Conservation (phyloP, 2,797 vertebrate genomes). For the Lagocephalus sceleratus region DNA sequence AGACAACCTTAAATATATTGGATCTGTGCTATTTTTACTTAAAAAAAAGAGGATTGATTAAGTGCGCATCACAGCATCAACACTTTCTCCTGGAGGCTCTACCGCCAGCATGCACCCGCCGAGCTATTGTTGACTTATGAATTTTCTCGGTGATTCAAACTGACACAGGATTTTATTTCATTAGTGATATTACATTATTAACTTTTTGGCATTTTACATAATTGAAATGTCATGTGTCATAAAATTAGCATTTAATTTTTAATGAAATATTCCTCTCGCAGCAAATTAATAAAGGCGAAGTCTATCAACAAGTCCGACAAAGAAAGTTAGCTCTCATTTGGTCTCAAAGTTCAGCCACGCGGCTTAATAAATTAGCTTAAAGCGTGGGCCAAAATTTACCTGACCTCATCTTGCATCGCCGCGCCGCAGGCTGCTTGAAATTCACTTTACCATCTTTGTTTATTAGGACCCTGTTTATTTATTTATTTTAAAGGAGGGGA, state of each 20-base stretch:
- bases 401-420: conserved; percentile 30
- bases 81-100: not conserved
- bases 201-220: conserved; percentile 37
- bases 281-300: conserved; percentile 25
- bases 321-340: conserved; percentile 44
- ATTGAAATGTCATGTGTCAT: conserved; percentile 47
- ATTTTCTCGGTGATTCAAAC: conserved; percentile 15
- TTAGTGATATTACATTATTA: conserved; percentile 33
- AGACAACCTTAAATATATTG: too few relatives aligned
- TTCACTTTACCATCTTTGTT: conserved; percentile 51
- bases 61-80: not conserved
- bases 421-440: conserved; percentile 40
- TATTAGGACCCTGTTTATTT: conserved; percentile 22
- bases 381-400: conserved; percentile 30
- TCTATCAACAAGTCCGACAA: conserved; percentile 35
- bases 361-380: conserved; percentile 45
- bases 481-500: conserved; percentile 33
- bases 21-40: too few relatives aligned
- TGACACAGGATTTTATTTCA: conserved; percentile 20
- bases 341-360: conserved; percentile 39
- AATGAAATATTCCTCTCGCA: conserved; percentile 37
- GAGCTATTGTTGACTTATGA: conserved; percentile 7
- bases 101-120: not conserved
- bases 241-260: conserved; percentile 41
- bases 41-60: too few relatives aligned